Base-by-base conservation (phyloP, 2,888 invertebrate species). In the Sarcophaga subvicina region DNA sequence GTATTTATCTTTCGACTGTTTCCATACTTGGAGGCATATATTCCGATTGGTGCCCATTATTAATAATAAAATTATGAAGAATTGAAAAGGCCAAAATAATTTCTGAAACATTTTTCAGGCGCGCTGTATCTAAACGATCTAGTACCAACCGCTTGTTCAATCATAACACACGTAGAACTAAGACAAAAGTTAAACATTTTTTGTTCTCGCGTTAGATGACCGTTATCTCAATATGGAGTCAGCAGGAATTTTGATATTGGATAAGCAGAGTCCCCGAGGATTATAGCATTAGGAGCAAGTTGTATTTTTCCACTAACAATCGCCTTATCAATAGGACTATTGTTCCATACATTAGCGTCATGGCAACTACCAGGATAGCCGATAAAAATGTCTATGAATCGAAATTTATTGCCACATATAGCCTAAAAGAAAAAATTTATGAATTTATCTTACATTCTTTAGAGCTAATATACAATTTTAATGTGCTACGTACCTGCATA, bases 171-270 rank as follows among this genome's bases (percentile, higher is more conserved):
- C 12, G 37, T 49, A 66, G 66, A 60, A 83, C 64, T 45, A 67
- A 54, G 25, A 78, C 76, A 80, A 80, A 83, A 71, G 20, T 67
- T 70, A 37, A 37, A 37, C 37, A 37, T 37, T 37, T 37, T 37
- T 37, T 37, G 37, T 37, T 37, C 37, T 37, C 37, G 37, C 37
- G 6, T 37, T 37, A 37, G 37, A 37, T 37, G 37, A 37, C 37
- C 37, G 37, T 37, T 37, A 37, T 83, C 80, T 22, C 76, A 67
- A 80, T 64, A 86, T 60, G 83, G 83, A n/a, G 63, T 73, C n/a
- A 87, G 67, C 54, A 83, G 25, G 71, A 67, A 83, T 72, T 72
- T 83, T 63, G 86, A 80, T 20, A 86, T 66, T 10, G 83, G 71
- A 76, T 86, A 86, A n/a, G 79, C 82, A 14, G 75, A 86, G 47